Evolutionary conservation across 2,888 invertebrate genomes (phyloP), one percentile per base, ranked within the genome.

Genomic region (Ichneumoninae sp.): DNA sequence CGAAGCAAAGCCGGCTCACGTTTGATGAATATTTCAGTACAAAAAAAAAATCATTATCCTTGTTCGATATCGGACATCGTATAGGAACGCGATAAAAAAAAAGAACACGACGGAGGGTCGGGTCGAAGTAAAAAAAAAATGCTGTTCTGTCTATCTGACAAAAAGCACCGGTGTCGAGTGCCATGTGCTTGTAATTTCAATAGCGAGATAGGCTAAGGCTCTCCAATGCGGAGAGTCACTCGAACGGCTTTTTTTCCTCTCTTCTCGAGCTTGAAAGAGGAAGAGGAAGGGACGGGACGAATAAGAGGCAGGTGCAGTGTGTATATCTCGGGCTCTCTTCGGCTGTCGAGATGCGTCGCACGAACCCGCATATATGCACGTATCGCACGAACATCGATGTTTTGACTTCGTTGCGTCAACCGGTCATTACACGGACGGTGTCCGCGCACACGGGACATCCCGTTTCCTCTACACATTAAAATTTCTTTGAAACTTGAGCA

Each of bases 101-200:
- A 26, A 70, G 13, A n/a, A 19, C 26, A 3, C n/a, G 10, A 10
- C 8, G 40, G 70, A 69, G 62, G 3, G n/a, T 26, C 16, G 30
- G 54, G 52, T 19, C 26, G 66, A 33, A 81, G 54, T 30, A 66
- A 60, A 44, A 77, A 77, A 65, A 47, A 71, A 50, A 44, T 50
- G 60, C 47, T 16, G 47, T 69, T 78, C 68, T 74, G 65, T 65
- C 57, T 52, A 47, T 71, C 78, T 30, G 74, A 62, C 52, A 47
- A 62, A 79, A 75, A 82, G 60, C 10, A 50, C 79, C 47, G 62
- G 40, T 50, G 70, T 72, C 65, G 62, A 83, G 82, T 74, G 70
- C 70, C 69, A 74, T 74, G 78, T 82, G 78, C 79, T 83, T 75
- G 62, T 83, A 82, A 79, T 83, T 83, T 83, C 65, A 79, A 79